Conservation (phyloP, 2,113 vertebrate genomes). For the Glaucomys volans region DNA sequence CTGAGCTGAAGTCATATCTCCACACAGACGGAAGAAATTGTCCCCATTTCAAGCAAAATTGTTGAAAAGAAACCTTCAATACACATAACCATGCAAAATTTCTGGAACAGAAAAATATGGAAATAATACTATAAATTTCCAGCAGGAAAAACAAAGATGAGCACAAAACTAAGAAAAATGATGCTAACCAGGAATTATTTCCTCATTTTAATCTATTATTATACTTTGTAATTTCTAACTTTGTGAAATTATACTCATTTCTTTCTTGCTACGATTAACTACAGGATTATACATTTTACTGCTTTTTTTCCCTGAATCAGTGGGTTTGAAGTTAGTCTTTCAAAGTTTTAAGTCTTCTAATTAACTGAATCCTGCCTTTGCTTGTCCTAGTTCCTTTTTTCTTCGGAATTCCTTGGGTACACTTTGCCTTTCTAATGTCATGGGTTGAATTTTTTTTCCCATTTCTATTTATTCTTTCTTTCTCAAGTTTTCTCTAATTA, state of each 20-base stretch:
- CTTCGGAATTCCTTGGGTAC: background rate
- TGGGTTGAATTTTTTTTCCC: background rate
- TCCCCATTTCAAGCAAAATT: background rate
- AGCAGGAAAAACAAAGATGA: background rate
- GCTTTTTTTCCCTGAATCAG: background rate
- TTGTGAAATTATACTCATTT: background rate
- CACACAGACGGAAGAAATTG: background rate
- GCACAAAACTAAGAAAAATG: conserved; percentile 12
- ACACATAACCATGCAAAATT: background rate
- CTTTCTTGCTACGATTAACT: background rate
- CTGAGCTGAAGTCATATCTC: background rate
- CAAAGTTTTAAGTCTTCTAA: background rate
- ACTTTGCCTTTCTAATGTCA: background rate
- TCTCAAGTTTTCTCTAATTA: background rate
- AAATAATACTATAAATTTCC: background rate
- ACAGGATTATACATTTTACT: background rate
- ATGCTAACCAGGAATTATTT: background rate
- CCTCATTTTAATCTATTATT: background rate
- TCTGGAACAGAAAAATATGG: background rate
- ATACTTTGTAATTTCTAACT: background rate
- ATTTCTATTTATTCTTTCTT: background rate
- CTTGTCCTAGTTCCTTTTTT: background rate
- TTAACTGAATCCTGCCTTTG: background rate
- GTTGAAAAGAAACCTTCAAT: background rate
- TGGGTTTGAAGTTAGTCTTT: background rate